Evolutionary conservation across 2,888 invertebrate species (phyloP).

Genomic region (Dinocampus coccinellae): DNA sequence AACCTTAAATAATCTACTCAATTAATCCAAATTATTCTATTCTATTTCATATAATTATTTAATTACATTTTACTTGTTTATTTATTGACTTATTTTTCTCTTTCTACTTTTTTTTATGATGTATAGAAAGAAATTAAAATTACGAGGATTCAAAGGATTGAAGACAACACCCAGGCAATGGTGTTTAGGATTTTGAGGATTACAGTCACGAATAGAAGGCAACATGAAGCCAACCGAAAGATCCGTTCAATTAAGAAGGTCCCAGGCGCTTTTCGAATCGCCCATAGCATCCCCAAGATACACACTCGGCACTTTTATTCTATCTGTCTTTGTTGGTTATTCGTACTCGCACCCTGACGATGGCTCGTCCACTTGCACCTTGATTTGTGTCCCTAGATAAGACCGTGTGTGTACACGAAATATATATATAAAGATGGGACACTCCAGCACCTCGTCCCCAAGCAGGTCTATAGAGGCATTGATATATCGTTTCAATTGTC

Average conservation of each 20-base stretch:
- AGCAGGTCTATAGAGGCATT: constrained; percentile 35
- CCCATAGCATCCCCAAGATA: constrained; percentile 12
- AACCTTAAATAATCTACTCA: neutral
- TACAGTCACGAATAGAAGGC: constrained; percentile 25
- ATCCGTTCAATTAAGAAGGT: constrained; percentile 43
- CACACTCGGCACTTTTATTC: neutral
- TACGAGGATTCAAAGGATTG: constrained; percentile 31
- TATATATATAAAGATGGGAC: constrained; percentile 9
- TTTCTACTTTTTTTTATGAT: neutral
- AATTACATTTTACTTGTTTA: neutral
- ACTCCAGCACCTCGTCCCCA: constrained; percentile 15
- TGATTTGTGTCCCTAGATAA: constrained; percentile 36
- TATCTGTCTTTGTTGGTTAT: neutral
- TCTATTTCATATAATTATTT: constrained; percentile 13
- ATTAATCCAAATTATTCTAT: too few relatives aligned
- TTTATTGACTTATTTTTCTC: neutral
- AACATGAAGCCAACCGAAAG: constrained; percentile 29
- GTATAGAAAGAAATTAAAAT: neutral
- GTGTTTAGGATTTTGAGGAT: constrained; percentile 19
- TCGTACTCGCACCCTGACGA: neutral
- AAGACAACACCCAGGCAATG: constrained; percentile 5
- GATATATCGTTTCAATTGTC: constrained; percentile 56
- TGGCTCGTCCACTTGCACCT: constrained; percentile 36
- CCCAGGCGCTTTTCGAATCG: constrained; percentile 3
- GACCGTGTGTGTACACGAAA: neutral